Base-by-base conservation (phyloP, 2,888 invertebrate species). In the Coronaproctus castanopsis region DNA sequence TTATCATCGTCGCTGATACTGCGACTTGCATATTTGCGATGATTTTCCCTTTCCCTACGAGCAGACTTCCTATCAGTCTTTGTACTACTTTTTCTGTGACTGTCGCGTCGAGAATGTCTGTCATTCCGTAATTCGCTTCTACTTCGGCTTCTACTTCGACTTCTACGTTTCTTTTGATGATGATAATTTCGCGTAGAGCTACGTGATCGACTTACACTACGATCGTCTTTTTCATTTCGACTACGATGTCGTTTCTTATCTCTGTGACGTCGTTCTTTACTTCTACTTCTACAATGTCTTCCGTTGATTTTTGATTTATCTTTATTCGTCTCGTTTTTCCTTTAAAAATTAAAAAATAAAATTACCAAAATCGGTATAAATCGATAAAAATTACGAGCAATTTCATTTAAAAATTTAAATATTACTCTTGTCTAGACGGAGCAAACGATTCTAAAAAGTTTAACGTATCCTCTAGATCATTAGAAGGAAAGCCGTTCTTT, bases 371-470 rank as follows among this genome's bases (percentile, higher is more conserved):
- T n/a, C n/a, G n/a, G n/a, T n/a, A n/a, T n/a, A n/a, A n/a, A n/a
- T n/a, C n/a, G n/a, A n/a, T n/a, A n/a, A n/a, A n/a, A n/a, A n/a
- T n/a, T n/a, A n/a, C n/a, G n/a, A 3, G 19, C 2, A 51, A 3
- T 51, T 14, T 51, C 20, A 51, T 51, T 20, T 20, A 14, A 48
- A 51, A 51, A 51, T 2, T 51, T 21, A 14, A 51, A 21, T 1
- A 55, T 18, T 52, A 57, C 56, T 48, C 57, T 55, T 50, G 54
- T 61, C 24, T 62, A 60, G n/a, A 55, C 2, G 88, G 88, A 1
- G 88, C 90, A 23, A 88, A 73, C 2, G 88, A 85, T 73, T 90
- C 90, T 57, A 91, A 73, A 64, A 85, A 85, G 20, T 87, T 82
- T 87, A 90, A 87, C 2, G 86, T 82, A 68, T 87, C 82, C 65